Evolutionary conservation across 2,888 invertebrate species (phyloP), one percentile per base, ranked within the genome.

Genomic region (Morpho helenor): DNA sequence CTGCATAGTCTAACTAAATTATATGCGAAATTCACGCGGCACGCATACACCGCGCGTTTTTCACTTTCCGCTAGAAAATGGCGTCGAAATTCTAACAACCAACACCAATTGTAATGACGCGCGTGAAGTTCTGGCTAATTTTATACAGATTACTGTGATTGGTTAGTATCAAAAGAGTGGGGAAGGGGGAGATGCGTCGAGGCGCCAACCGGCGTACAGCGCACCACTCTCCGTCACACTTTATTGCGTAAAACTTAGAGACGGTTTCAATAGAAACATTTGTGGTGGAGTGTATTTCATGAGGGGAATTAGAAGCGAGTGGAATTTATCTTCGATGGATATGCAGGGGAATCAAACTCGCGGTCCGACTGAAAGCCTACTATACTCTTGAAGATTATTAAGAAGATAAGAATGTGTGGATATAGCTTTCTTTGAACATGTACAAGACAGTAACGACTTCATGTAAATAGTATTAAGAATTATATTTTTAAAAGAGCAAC

Each of bases 121-220:
- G 77, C 74, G 77, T 76, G 75, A 77, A 79, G 76, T 79, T 82
- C 76, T 49, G 45, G 44, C 57, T 80, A 80, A 84, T 82, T 82
- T 83, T 75, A 69, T 79, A 77, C 76, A 79, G 76, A 77, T 79
- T 73, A 75, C 75, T 75, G 76, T 80, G 84, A 87, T 86, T 86
- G 87, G 85, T 69, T 63, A 66, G 60, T 66, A 60, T 67, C 62
- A 54, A 57, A 53, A 64, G 69, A 71, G 66, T 74, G 77, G 72
- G 73, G 66, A 71, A 10, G 45, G 7, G 70, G 68, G 57, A 46
- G 49, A 59, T 59, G 57, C 46, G 70, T 69, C 69, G 66, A 73
- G 75, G 76, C 73, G 75, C 77, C 76, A 77, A 70, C 73, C 67
- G 75, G 43, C 49, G 52, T 51, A 48, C 42, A 47, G 40, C 46